These are phyloP conservation scores for Rhincodon typus DNA, from an alignment of 2,797 vertebrate species.

Conservation along the genomic window DNA sequence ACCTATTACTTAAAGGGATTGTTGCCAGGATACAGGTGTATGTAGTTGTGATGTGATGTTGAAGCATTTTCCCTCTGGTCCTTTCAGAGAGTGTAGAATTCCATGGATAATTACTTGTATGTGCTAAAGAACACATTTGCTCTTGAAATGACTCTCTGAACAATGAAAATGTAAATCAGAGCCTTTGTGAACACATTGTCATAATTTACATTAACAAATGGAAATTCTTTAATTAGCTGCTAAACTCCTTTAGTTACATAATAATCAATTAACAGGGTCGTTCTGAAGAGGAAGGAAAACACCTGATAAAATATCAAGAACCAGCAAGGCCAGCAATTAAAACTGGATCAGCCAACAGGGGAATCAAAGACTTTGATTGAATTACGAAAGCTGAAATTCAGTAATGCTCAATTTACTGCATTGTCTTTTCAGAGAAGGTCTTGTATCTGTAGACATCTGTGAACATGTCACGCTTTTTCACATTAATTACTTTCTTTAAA, in stretches of 20 bases:
- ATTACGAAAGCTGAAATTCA: neutral
- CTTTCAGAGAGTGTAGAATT: neutral
- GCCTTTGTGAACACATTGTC: constrained; percentile 23
- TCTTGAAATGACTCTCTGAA: constrained; percentile 13
- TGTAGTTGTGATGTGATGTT: constrained; percentile 8
- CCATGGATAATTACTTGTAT: neutral
- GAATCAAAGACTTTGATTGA: constrained; percentile 27
- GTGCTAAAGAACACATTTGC: constrained; percentile 21
- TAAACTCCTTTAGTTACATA: constrained; percentile 23
- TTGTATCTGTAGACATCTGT: neutral
- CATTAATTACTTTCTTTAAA: neutral
- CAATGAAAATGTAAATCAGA: neutral
- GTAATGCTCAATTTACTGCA: neutral
- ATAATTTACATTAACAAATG: constrained; percentile 34
- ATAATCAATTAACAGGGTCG: constrained; percentile 31
- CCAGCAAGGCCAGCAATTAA: constrained; percentile 19
- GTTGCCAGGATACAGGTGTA: constrained; percentile 11
- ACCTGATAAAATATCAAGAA: constrained; percentile 25
- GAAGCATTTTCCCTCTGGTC: neutral
- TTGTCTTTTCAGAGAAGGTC: neutral
- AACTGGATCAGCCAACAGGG: neutral
- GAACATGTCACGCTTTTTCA: neutral
- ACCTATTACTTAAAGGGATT: constrained; percentile 23
- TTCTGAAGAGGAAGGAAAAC: constrained; percentile 19
- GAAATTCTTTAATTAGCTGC: constrained; percentile 31